Evolutionary conservation across 2,113 vertebrate species (phyloP), one percentile per base, ranked within the genome.

Genomic region (Scophthalmus maximus): DNA sequence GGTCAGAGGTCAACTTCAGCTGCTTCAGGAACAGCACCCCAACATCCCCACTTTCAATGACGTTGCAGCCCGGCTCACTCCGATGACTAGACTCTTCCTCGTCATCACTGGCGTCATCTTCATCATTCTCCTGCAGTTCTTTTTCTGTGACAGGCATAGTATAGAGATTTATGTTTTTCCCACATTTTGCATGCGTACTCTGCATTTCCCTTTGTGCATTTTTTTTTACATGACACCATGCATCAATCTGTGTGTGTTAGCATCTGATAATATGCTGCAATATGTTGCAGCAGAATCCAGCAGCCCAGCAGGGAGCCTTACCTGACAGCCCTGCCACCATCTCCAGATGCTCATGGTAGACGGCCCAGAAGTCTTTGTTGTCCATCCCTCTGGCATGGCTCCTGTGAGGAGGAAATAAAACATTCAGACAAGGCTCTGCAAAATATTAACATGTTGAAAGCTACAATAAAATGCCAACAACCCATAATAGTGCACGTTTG

Each of bases 311-410:
- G 5, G 11, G 29, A 63, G 50, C 40, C 88, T 79, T 55, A 94
- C 94, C 94, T 26, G 93, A 86, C 12, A 94, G 61, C n/a, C 71
- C 75, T 4, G 96, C 96, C 79, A 96, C 96, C 86, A 93, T 95
- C 80, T 97, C 95, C 83, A 99, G 91, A 81, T 97, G 95, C 67
- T 98, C 95, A 91, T 95, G 88, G 66, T 93, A 97, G 64, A 99
- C 93, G 51, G 86, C 94, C 98, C 98, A 99, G 90, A 99, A 99
- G 12, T 93, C 93, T 76, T 96, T 98, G 85, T 95, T 99, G 83
- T 97, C 96, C 98, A 99, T 97, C 77, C 93, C 96, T 85, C 91
- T 94, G 68, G 98, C 97, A 81, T 98, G 93, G 69, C 92, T 96
- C 86, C 97, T 99, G 93, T 50, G 34, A 15, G 1, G 17, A 56